Conservation (phyloP, 92 coral and sea anemone genomes). For the Bergia sp. region DNA sequence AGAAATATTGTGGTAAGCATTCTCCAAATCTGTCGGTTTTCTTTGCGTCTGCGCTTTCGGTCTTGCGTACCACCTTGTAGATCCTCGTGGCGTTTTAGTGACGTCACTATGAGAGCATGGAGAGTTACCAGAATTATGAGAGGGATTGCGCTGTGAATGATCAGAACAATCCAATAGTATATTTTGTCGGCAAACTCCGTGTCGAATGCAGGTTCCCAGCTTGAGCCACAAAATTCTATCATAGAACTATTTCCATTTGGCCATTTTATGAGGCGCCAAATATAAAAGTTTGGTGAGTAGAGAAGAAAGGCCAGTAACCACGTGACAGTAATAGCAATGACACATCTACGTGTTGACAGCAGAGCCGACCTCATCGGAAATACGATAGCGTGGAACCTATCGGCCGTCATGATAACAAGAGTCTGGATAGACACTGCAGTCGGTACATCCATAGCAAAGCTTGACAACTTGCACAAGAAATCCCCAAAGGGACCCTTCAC, state of each 20-base stretch:
- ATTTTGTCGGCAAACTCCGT: not conserved
- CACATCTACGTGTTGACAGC: not conserved
- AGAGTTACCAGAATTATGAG: not conserved
- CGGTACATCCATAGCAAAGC: not conserved
- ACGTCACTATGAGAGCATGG: not conserved
- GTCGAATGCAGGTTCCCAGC: not conserved
- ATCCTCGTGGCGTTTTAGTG: constrained; percentile 9
- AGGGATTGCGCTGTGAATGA: not conserved
- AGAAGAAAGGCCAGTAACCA: not conserved
- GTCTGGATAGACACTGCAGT: not conserved
- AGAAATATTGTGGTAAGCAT: not conserved
- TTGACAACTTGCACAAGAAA: too few relatives aligned
- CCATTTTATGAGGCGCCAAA: not conserved
- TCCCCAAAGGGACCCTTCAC: constrained; percentile 1
- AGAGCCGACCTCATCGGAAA: not conserved
- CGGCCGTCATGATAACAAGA: not conserved
- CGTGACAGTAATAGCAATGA: not conserved
- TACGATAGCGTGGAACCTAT: too few relatives aligned
- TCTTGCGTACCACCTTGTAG: not conserved
- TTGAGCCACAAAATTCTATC: too few relatives aligned
- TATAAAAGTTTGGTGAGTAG: not conserved
- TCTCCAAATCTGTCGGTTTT: constrained; percentile 28
- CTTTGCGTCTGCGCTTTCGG: constrained; percentile 16
- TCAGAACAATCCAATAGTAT: not conserved
- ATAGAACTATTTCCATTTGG: not conserved